Base-by-base conservation (phyloP, 2,113 vertebrate species). In the Paraplagusia blochii region DNA sequence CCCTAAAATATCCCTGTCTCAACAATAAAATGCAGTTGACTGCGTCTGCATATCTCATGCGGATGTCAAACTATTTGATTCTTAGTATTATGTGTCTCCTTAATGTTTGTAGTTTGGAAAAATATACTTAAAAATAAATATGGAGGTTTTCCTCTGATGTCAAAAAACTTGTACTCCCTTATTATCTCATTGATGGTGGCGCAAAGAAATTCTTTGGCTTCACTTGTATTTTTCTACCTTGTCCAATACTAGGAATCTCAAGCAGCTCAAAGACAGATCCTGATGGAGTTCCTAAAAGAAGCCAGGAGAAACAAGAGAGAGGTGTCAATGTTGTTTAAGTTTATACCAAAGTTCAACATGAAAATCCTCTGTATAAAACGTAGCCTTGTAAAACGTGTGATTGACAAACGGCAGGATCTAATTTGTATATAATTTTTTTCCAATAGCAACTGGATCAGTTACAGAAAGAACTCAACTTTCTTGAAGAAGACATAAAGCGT, bases 261-360 rank as follows among this genome's bases (percentile, higher is more conserved):
- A 83, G 95, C 94, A 84, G 97, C 97, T 68, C 97, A 98, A 13
- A 83, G 97, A 72, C 96, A 98, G 78, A 98, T 99, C 81, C 92
- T 99, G 51, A 95, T 95, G 94, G 97, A 99, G 84, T 99, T 99
- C 69, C 92, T 98, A n/a, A 96, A 98, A 88, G 96, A 99, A 89
- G 96, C 96, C 62, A 92, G 95, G 74, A 92, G 95, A 77, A 98
- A 99, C 91, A 99, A 99, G 78, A 89, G 93, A 94, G 97, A 98
- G 94, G 97, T 99, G 52, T 19, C 6, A 29, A 29, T 35, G 2
- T 19, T n/a, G n/a, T 34, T 43, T 49, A 4, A 35, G 1, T 43
- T 36, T 53, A 33, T 16, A 36, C 22, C 22, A 29, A 29, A 29
- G 22, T 29, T 29, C 22, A 29, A 29, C 22, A 29, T 29, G 22